A percentile compares a stretch with the other conserved stretches of the same genome.
Evolutionary conservation across 2,888 invertebrate genomes (phyloP).

Genomic region (Parnassius orleans): DNA sequence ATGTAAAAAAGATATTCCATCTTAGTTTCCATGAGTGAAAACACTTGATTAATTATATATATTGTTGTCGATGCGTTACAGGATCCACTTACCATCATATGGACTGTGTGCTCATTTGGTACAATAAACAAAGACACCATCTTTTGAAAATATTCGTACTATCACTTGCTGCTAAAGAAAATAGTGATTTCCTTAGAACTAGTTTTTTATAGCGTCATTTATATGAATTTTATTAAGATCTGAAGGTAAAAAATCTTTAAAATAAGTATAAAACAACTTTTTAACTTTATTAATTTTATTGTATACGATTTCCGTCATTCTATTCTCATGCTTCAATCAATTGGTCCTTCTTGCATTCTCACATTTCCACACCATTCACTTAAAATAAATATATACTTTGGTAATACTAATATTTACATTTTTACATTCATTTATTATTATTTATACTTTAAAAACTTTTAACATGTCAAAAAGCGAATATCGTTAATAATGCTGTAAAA

Average conservation of each 20-base stretch:
- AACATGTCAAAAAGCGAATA: slow-evolving; percentile 22
- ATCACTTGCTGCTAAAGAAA: no score
- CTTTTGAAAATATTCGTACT: no score
- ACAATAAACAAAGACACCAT: no score
- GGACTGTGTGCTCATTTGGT: no score
- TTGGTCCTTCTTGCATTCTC: slow-evolving; percentile 20
- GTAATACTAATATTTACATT: slow-evolving; percentile 30
- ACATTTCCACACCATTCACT: slow-evolving; percentile 15
- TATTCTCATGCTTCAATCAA: slow-evolving; percentile 8
- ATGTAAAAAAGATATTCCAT: no score
- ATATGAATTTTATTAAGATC: no score
- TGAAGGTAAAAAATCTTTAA: not conserved
- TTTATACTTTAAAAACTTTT: slow-evolving; percentile 9
- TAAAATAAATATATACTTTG: slow-evolving; percentile 15
- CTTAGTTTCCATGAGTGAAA: no score
- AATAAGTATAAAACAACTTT: slow-evolving; percentile 6
- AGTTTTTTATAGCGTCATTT: no score
- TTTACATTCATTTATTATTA: slow-evolving; percentile 31
- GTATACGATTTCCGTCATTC: slow-evolving; percentile 16
- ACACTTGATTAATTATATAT: no score
- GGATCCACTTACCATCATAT: no score
- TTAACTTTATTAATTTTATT: slow-evolving; percentile 24
- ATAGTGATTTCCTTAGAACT: no score
- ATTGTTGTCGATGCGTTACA: no score
- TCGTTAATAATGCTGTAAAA: slow-evolving; percentile 1